Evolutionary conservation across 2,797 vertebrate species (phyloP), one percentile per base, ranked within the genome.

Genomic region (Coilia nasus): DNA sequence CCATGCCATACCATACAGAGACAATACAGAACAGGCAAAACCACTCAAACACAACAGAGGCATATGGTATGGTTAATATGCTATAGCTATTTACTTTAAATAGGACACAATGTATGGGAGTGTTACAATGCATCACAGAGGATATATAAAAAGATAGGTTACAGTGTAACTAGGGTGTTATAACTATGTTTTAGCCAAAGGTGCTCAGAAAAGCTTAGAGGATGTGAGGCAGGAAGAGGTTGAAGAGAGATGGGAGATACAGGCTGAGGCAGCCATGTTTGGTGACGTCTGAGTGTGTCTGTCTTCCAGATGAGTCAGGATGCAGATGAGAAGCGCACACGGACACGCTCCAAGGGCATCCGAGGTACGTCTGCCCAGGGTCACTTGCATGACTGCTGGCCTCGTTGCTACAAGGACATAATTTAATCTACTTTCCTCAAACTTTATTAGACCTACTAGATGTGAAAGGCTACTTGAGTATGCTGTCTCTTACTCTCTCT

Each of bases 261-360:
- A 71, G 25, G 7, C 60, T 64, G 60, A 64, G 23, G 23, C 14
- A 2, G 57, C 57, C 19, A 59, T 71, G 3, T 78, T 78, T 78
- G 19, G 71, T 78, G 19, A 78, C 6, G 35, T 78, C 17, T 44
- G 31, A 41, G 15, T 78, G 35, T 78, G 71, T 89, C 17, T 88
- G 1, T 88, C 84, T 46, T 90, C 85, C 92, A 99, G 98, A 99
- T 99, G 98, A 99, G 96, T 95, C 96, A 97, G 93, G 98, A 98
- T 88, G 94, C 93, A 88, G 96, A 98, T 0, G 97, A 99, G 81
- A 98, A 97, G 91, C 92, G 98, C 93, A 96, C 97, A 86, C 95
- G 98, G 71, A 98, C 97, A 0, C 95, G 98, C 78, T 99, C 98
- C 86, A 98, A 99, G 95, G 95, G 96, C 87, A 93, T 96, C 90